Evolutionary conservation across 2,888 invertebrate genomes (phyloP).

Genomic region (Apodemia duryi): DNA sequence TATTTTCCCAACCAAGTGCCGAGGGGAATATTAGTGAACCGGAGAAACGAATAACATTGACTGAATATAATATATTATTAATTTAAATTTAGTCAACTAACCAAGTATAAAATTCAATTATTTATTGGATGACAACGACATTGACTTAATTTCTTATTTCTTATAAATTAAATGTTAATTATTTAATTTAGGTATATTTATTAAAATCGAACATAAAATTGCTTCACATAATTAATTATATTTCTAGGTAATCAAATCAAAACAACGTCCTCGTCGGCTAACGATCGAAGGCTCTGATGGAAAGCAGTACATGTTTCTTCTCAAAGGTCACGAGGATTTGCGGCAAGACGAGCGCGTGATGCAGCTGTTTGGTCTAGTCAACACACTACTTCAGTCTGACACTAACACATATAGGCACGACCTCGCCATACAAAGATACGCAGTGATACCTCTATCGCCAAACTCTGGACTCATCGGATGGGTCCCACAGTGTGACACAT

Average conservation of each 20-base stretch:
- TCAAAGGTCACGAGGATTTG: conserved; percentile 99
- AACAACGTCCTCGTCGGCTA: conserved; percentile 97
- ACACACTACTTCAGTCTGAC: conserved; percentile 95
- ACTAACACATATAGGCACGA: conserved; percentile 96
- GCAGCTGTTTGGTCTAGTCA: conserved; percentile 98
- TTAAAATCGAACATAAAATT: background rate
- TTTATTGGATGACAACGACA: too few species aligned
- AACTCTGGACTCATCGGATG: conserved; percentile 99
- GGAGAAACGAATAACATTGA: too few species aligned
- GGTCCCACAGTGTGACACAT: conserved; percentile 99
- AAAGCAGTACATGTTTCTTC: conserved; percentile 97
- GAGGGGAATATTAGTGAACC: too few species aligned
- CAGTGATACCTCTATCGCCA: conserved; percentile 97
- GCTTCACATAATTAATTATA: background rate
- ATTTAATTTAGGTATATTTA: too few species aligned
- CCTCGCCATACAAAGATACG: conserved; percentile 90
- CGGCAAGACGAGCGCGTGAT: conserved; percentile 99
- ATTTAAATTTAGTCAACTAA: too few species aligned
- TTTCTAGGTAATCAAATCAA: conserved; percentile 95
- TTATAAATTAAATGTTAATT: too few species aligned
- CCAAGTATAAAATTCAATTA: too few species aligned
- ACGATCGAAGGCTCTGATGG: conserved; percentile 97
- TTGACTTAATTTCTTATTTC: too few species aligned
- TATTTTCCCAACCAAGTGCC: too few species aligned
- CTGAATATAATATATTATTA: too few species aligned